These are phyloP conservation scores for Harpegnathos saltator DNA, from an alignment of 1,140 invertebrate genomes.

Conservation along the genomic window DNA sequence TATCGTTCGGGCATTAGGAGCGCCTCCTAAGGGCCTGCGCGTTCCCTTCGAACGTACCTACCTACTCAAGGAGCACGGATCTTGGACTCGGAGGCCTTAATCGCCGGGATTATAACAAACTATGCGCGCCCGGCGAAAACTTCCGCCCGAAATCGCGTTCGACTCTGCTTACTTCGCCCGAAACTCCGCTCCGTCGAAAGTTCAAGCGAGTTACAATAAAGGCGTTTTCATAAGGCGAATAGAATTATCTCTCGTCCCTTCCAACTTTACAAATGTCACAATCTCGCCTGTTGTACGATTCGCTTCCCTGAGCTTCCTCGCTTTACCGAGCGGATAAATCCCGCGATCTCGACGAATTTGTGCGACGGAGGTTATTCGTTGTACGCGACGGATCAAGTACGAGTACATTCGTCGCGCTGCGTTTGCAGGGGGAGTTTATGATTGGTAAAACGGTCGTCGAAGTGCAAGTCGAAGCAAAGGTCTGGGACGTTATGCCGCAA, in stretches of 20 bases:
- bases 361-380: too few species aligned
- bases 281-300: too few species aligned
- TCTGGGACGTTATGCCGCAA: conserved; percentile 12
- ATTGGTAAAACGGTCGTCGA: background rate
- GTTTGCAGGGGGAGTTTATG: background rate
- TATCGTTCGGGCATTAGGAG: conserved; percentile 63
- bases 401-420: too few species aligned
- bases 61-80: conserved; percentile 38
- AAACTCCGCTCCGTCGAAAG: background rate
- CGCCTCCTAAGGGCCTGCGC: conserved; percentile 16
- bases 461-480: background rate
- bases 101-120: conserved; percentile 47
- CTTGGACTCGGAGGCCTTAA: conserved; percentile 40
- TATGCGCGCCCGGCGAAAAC: conserved; percentile 22
- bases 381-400: too few species aligned
- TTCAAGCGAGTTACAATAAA: conserved; percentile 15
- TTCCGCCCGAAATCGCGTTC: background rate
- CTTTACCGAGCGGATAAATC: too few species aligned
- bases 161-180: conserved; percentile 8
- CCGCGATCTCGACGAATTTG: too few species aligned
- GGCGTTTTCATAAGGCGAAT: background rate
- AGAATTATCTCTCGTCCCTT: background rate
- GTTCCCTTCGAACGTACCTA: conserved; percentile 29
- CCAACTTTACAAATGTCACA: too few species aligned
- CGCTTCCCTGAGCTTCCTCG: too few species aligned